phyloP scores from a whole-genome alignment of 2,888 invertebrate genomes.

The Parthenolecanium corni region DNA sequence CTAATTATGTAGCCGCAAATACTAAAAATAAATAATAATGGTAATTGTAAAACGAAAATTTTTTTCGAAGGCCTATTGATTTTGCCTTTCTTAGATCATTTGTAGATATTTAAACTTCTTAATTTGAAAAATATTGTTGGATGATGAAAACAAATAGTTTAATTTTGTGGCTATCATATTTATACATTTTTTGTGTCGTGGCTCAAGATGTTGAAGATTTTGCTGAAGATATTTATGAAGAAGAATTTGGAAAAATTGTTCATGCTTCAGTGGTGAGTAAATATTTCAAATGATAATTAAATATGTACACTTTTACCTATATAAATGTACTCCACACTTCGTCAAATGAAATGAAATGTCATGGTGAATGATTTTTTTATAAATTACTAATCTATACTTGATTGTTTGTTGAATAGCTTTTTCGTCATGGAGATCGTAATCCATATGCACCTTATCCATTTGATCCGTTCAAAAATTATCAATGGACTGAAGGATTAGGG shows the following conservation, averaged over 20 bases:
- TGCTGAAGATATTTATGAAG: slow-evolving; percentile 1
- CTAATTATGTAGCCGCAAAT: no score
- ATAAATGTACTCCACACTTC: no score
- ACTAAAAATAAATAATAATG: no score
- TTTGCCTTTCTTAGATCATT: no score
- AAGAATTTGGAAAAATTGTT: slow-evolving; percentile 1
- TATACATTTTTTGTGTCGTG: not conserved
- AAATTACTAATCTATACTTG: not conserved
- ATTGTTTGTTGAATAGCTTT: not conserved
- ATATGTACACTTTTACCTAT: no score
- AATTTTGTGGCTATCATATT: no score
- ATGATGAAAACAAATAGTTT: no score
- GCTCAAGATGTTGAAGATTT: slow-evolving; percentile 2
- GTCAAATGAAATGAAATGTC: not conserved
- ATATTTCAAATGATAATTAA: not conserved
- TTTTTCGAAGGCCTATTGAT: no score
- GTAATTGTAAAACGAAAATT: no score
- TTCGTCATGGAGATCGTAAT: slow-evolving; percentile 39
- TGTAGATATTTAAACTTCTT: no score
- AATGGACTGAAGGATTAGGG: slow-evolving; percentile 79
- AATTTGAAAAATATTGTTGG: no score
- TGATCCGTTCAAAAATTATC: slow-evolving; percentile 65
- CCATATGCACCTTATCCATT: slow-evolving; percentile 67
- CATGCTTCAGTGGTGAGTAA: slow-evolving; percentile 18
- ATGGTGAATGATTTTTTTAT: not conserved